Base-by-base conservation (phyloP, 2,113 vertebrate species). In the Petromus typicus region DNA sequence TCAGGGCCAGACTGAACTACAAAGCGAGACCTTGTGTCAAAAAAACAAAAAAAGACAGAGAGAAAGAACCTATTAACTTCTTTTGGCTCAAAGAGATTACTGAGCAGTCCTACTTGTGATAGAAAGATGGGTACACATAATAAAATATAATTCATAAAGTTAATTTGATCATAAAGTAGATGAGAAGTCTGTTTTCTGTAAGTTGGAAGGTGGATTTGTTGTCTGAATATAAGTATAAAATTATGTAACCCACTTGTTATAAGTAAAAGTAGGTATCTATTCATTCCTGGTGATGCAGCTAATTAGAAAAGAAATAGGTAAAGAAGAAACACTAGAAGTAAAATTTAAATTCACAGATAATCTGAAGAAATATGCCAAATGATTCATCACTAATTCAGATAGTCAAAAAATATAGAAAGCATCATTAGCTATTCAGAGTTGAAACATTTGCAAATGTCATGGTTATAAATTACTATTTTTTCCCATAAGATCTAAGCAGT, bases 361-460 rank as follows among this genome's bases (percentile, higher is more conserved):
- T 96, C 93, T 97, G 93, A 94, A 87, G 90, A 95, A 96, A 88
- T 93, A 85, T 93, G 85, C 75, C 79, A 95, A 90, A 64, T 82
- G 83, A 93, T 90, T 97, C 87, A 97, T 96, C 94, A 96, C 81
- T 93, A 93, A 95, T 95, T 96, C 76, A 95, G 67, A 96, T 64
- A 96, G 96, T 91, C 43, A 94, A 94, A 90, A 93, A 96, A 79
- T 90, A n/a, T 89, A 89, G 85, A 92, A 95, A 90, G 86, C 67
- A 83, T 90, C 91, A 96, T 96, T 96, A 96, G 84, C 83, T 91
- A 87, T 93, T 82, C 85, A 92, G 80, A 30, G 85, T 63, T 93
- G 94, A 87, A 94, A 64, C 87, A 85, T 94, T 97, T 93, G 80
- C 64, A 96, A 97, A 95, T 96, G 75, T 97, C 76, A 91, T 40